Evolutionary conservation across 2,888 invertebrate species (phyloP), one percentile per base, ranked within the genome.

Genomic region (Agrotis puta): DNA sequence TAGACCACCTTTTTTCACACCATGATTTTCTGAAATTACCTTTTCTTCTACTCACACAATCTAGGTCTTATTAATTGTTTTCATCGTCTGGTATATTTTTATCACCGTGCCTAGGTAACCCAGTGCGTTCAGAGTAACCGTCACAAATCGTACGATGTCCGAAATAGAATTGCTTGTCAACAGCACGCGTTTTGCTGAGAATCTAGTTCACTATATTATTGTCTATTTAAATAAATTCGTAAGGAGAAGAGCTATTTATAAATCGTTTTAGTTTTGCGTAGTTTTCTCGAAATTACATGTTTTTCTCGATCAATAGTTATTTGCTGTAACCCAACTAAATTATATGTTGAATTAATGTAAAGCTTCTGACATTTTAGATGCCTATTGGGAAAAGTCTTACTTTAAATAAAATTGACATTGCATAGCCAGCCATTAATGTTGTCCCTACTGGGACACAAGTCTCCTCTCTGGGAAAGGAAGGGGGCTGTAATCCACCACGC

Each of bases 101-200:
- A 64, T 58, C 57, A 47, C 48, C 51, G 13, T 64, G 7, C 33
- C 33, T 56, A 68, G 65, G 72, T 65, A 50, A 22, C 3, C 4
- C 20, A 0, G 18, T 27, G 45, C 20, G 48, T 48, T 33, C 22
- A 18, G 18, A 20, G 24, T 62, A 11, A 45, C 62, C 16, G 48
- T 45, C 51, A 53, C 43, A n/a, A 58, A 63, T 73, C 66, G 33
- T 58, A n/a, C 66, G 53, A 58, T 63, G 24, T 39, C 53, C n/a
- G 45, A 78, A 77, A 77, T 77, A 77, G 66, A 77, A 50, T 57
- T 14, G 6, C 48, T 33, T 63, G 73, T 77, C 73, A 63, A 72
- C 78, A 62, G 33, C 22, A 50, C 59, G 71, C 71, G 43, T 64
- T 27, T 22, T 64, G 4, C 16, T 33, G n/a, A 58, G 53, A 72